Percentiles rank a stretch among this genome's conserved stretches.
Evolutionary conservation across 1,140 invertebrate genomes (phyloP).

Genomic region (Leptinotarsa lineolata): DNA sequence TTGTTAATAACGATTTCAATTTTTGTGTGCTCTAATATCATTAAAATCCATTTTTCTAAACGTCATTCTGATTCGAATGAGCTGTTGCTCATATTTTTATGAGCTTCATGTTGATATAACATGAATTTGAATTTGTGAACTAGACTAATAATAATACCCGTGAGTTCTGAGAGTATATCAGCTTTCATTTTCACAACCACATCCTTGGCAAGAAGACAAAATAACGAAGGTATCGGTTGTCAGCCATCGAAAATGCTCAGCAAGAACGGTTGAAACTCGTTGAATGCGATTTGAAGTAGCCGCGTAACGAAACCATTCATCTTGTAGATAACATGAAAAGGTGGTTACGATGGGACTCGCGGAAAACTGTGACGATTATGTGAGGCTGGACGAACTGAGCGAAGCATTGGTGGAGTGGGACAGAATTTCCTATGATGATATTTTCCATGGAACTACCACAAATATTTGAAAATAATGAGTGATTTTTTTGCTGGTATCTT

Average conservation of each 20-base stretch:
- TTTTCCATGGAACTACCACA: not conserved
- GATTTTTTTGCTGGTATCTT: no score
- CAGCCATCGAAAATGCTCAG: not conserved
- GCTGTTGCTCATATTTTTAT: no score
- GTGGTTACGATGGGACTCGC: constrained; percentile 4
- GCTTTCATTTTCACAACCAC: not conserved
- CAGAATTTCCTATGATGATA: not conserved
- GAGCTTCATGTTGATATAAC: no score
- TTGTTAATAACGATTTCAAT: no score
- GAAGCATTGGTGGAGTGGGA: not conserved
- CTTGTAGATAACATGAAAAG: not conserved
- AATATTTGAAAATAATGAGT: not conserved
- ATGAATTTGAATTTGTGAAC: no score
- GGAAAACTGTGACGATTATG: not conserved
- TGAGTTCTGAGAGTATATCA: no score
- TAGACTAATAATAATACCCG: no score
- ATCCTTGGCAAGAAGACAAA: not conserved
- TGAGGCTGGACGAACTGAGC: not conserved
- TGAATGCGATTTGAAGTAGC: constrained; percentile 3
- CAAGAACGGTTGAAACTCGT: not conserved
- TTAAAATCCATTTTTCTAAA: no score
- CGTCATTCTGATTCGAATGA: no score
- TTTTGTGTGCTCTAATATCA: no score
- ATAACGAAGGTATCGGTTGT: not conserved
- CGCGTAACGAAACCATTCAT: not conserved